phyloP scores from a whole-genome alignment of 2,113 vertebrate species.

The Dipodomys spectabilis region DNA sequence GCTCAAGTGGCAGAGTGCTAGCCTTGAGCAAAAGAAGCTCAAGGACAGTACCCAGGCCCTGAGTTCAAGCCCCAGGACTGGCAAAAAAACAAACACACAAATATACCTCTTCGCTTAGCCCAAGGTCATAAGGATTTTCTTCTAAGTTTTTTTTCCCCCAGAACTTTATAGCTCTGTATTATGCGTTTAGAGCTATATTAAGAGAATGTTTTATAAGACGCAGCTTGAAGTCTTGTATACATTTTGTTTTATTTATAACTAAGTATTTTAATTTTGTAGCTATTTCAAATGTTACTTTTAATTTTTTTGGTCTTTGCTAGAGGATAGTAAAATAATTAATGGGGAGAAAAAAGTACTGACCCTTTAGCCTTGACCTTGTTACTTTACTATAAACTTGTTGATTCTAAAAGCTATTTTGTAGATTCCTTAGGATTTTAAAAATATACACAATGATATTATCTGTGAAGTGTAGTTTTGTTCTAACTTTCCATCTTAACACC shows the following conservation, averaged over 20 bases:
- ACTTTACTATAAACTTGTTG: not conserved
- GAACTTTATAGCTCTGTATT: not conserved
- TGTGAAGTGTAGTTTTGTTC: not conserved
- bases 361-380: not conserved
- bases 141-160: not conserved
- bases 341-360: not conserved
- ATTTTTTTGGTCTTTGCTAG: not conserved
- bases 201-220: not conserved
- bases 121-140: conserved; percentile 6
- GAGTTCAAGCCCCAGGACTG: no score
- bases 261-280: not conserved
- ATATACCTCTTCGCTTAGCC: not conserved
- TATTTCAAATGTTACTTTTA: not conserved
- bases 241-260: not conserved
- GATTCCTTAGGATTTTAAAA: conserved; percentile 14
- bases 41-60: no score
- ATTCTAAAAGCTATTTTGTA: not conserved
- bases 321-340: not conserved
- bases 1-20: no score
- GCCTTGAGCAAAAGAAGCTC: no score
- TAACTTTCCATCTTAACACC: not conserved
- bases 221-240: not conserved
- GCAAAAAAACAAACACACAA: no score
- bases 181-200: not conserved
- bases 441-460: not conserved